phyloP scores from a whole-genome alignment of 2,113 vertebrate species.

The Rhadina sibilatrix region DNA sequence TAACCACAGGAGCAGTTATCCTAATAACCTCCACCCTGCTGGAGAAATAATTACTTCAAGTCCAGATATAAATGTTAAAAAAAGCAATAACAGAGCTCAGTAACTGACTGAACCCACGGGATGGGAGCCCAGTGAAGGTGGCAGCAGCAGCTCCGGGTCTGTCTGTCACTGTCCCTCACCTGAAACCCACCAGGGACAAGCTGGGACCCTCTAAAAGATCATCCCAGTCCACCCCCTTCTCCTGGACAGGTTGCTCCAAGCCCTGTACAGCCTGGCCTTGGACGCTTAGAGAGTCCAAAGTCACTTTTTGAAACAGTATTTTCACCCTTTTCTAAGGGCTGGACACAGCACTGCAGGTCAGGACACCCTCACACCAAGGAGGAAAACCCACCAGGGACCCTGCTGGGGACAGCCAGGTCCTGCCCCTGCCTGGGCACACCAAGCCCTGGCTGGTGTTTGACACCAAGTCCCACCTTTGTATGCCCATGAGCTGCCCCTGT shows the following conservation, averaged over 20 bases:
- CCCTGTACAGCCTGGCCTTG: accelerated
- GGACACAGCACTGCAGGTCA: background rate
- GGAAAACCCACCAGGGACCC: accelerated
- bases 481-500: accelerated
- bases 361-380: accelerated
- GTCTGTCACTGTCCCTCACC: accelerated
- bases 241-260: background rate
- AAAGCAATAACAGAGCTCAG: background rate
- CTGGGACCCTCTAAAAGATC: background rate
- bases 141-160: accelerated
- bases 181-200: background rate
- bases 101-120: accelerated
- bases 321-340: background rate
- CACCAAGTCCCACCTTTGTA: too few species aligned
- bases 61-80: background rate
- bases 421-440: background rate
- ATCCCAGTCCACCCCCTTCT: background rate
- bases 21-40: background rate
- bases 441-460: background rate
- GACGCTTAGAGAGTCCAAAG: background rate
- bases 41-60: background rate
- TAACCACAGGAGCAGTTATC: background rate
- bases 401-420: accelerated
- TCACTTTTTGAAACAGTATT: accelerated
- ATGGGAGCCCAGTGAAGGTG: accelerated